phyloP scores from a whole-genome alignment of 1,140 invertebrate species.

The Papilio aristodemus region DNA sequence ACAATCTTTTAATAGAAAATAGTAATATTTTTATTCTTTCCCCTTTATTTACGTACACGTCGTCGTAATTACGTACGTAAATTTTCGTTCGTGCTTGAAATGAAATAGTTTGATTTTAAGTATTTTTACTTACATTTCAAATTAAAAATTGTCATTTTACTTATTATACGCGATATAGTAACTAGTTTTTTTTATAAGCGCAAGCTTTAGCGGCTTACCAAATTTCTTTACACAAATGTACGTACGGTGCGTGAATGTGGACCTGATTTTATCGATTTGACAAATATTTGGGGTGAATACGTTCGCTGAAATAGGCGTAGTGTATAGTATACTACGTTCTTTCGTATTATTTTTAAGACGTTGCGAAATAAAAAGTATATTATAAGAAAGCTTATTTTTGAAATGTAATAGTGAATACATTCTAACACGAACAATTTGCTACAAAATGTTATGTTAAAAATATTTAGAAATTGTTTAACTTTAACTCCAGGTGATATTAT shows the following conservation, averaged over 20 bases:
- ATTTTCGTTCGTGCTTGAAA: neutral
- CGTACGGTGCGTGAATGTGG: conserved; percentile 36
- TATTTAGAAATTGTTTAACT: too few relatives aligned
- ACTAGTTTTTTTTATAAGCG: neutral
- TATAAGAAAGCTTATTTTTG: too few relatives aligned
- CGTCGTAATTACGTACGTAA: neutral
- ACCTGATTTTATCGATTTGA: conserved; percentile 47
- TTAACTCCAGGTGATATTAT: too few relatives aligned
- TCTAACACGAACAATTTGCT: too few relatives aligned
- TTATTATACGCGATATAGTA: neutral
- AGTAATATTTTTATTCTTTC: neutral
- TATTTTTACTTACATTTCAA: neutral
- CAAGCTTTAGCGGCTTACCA: neutral
- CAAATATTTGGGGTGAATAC: conserved; percentile 41
- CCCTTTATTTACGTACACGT: neutral
- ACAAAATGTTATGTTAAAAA: too few relatives aligned
- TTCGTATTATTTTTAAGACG: neutral
- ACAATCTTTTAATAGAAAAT: neutral
- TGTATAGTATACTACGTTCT: neutral
- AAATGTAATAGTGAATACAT: too few relatives aligned
- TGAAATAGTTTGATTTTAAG: neutral
- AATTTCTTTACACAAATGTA: conserved; percentile 22
- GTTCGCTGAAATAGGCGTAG: conserved; percentile 32
- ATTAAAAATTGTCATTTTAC: neutral
- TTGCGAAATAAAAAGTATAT: neutral